Evolutionary conservation across 2,888 invertebrate species (phyloP), one percentile per base, ranked within the genome.

Genomic region (Cheilosia vernalis): DNA sequence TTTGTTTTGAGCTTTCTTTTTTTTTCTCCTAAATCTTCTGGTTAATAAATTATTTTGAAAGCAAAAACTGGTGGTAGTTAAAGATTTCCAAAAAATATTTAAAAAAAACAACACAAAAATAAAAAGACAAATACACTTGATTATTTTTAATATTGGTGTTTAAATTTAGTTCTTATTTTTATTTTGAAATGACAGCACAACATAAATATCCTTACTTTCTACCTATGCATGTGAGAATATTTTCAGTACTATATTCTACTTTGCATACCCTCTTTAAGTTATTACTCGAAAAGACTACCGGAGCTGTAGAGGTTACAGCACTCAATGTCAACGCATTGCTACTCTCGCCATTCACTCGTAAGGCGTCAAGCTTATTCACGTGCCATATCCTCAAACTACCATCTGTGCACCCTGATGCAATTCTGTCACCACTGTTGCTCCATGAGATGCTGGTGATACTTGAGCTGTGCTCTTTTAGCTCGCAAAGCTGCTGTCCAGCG

Each of bases 331-430:
- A n/a, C 5, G 47, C 42, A 27, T 64, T 81, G 10, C 42, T 72
- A 24, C 44, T 44, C 1, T 80, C 80, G 19, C 66, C 51, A 44
- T 72, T 77, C 0, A 51, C 27, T 13, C 61, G 64, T 3, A 85
- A 10, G 5, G 49, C 60, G 6, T 81, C 81, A 1, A 91, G 77
- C 73, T 90, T 92, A 40, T 89, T 90, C 4, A 92, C 89, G 88
- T 96, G 95, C 94, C 95, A 96, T 56, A 95, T 90, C 89, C 94
- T 93, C 4, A 96, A 93, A 67, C 93, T 93, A 24, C 95, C 95
- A 90, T 95, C 95, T 89, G 93, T 93, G 81, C 94, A 95, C 24
- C 95, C 95, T 2, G 96, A 95, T 79, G 95, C 95, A 79, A 97
- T 91, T 84, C 94, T 91, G 47, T 93, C 93, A 82, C 94, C 94